Conservation (phyloP, 2,797 vertebrate genomes). For the Pantherophis vulpinus region DNA sequence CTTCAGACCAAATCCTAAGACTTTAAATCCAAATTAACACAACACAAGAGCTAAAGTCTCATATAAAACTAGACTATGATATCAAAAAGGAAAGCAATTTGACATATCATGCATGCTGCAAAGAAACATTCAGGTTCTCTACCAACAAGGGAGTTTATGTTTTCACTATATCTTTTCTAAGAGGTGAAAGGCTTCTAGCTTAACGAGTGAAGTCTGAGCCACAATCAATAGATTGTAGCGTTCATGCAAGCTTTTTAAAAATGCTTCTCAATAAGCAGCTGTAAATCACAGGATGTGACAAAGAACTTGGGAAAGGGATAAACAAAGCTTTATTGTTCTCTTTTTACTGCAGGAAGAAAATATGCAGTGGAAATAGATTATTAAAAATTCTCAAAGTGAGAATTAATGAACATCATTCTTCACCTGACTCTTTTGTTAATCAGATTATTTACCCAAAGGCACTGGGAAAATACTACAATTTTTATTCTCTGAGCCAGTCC, state of each 20-base stretch:
- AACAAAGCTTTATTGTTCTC: background rate
- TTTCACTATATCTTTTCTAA: slow-evolving; percentile 1
- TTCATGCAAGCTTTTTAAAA: slow-evolving; percentile 5
- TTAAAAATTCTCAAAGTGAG: background rate
- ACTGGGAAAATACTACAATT: background rate
- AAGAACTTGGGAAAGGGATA: background rate
- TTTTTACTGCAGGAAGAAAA: background rate
- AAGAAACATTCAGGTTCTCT: background rate
- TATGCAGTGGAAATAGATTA: background rate
- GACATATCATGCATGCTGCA: background rate
- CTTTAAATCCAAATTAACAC: background rate
- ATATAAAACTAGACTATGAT: background rate
- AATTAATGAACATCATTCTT: slow-evolving; percentile 4
- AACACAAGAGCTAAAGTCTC: background rate
- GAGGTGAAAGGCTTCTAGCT: background rate
- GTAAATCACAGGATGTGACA: background rate
- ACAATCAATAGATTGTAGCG: background rate
- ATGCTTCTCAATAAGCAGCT: background rate
- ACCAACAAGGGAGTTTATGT: background rate
- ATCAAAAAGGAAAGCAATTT: background rate
- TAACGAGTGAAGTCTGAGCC: background rate
- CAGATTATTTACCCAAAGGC: background rate
- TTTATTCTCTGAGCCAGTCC: background rate
- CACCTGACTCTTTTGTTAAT: background rate
- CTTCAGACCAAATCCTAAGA: background rate